Conservation (phyloP, 2,113 vertebrate species). For the Dinomys branickii region DNA sequence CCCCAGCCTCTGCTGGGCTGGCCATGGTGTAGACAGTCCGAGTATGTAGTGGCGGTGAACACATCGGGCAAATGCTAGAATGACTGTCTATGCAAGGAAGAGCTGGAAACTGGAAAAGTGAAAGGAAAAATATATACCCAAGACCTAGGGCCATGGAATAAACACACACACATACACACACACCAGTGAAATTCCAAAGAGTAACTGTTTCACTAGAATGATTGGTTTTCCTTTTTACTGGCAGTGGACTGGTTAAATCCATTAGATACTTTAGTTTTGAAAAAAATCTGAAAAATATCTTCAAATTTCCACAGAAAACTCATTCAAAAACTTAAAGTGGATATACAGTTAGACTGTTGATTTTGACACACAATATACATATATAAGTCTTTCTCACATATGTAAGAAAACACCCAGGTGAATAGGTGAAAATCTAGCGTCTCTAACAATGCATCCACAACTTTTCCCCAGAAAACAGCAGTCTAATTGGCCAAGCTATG, state of each 20-base stretch:
- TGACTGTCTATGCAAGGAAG: background rate
- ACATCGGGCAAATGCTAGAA: background rate
- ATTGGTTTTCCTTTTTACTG: conserved; percentile 27
- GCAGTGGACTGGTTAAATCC: background rate
- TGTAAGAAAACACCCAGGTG: background rate
- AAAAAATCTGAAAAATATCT: background rate
- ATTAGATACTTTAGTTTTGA: background rate
- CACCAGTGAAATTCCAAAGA: background rate
- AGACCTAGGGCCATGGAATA: background rate
- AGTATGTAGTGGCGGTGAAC: background rate
- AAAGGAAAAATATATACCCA: conserved; percentile 20
- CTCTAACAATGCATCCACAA: background rate
- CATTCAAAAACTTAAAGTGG: background rate
- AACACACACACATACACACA: conserved; percentile 17
- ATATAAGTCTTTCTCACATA: background rate
- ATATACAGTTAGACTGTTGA: background rate
- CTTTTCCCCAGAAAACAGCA: background rate
- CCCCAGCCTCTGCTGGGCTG: background rate
- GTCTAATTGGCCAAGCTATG: too few relatives aligned
- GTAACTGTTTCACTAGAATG: conserved; percentile 23
- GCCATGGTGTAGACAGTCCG: background rate
- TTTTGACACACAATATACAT: background rate
- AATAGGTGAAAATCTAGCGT: background rate
- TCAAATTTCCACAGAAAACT: conserved; percentile 22
- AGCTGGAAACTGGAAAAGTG: background rate